These are phyloP conservation scores for Hydractinia symbiolongicarpus DNA, from an alignment of 30 jellyfish, hydroid and myxozoan species.

Conservation along the genomic window DNA sequence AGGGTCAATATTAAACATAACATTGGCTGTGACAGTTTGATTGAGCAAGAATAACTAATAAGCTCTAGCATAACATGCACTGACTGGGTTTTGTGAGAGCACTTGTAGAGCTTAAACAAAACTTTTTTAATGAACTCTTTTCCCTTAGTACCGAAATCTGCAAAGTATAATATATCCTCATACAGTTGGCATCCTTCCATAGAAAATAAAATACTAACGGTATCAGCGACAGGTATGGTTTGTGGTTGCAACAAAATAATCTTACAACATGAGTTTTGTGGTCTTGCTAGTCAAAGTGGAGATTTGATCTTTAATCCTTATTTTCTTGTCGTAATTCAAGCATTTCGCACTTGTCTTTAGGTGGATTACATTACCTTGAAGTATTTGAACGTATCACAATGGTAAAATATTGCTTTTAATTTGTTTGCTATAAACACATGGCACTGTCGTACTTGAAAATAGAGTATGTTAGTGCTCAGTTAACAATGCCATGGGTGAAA, in stretches of 20 bases:
- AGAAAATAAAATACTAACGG: slow-evolving; percentile 52
- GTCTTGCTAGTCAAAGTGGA: too few relatives aligned
- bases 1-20: too few relatives aligned
- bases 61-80: too few relatives aligned
- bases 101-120: too few relatives aligned
- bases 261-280: too few relatives aligned
- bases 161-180: slow-evolving; percentile 46
- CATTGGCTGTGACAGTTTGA: too few relatives aligned
- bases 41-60: too few relatives aligned
- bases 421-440: not conserved
- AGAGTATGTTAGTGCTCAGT: too few relatives aligned
- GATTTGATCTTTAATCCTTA: not conserved
- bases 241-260: too few relatives aligned
- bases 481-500: too few relatives aligned
- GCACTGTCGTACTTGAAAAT: not conserved
- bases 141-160: slow-evolving; percentile 55
- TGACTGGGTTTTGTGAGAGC: too few relatives aligned
- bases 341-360: slow-evolving; percentile 20
- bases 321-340: not conserved
- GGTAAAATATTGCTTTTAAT: slow-evolving; percentile 35
- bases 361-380: slow-evolving; percentile 50
- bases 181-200: slow-evolving; percentile 85
- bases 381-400: slow-evolving; percentile 68
- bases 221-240: slow-evolving; percentile 49
- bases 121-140: not conserved